Conservation (phyloP, 2,113 vertebrate species). For the Oreochromis spilurus region DNA sequence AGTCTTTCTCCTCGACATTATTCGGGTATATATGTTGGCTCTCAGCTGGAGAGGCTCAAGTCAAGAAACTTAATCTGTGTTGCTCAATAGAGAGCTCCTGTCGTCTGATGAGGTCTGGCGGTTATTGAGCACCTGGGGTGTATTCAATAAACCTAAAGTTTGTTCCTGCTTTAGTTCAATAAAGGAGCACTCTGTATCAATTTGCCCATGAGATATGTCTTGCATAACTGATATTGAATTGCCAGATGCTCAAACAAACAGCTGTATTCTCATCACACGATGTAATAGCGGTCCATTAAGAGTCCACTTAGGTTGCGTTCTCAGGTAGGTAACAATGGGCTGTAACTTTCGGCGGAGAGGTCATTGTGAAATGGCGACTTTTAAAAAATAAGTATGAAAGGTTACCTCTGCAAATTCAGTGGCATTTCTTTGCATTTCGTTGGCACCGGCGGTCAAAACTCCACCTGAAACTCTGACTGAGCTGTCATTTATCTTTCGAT, state of each 20-base stretch:
- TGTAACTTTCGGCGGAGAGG: neutral
- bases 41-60: conserved; percentile 53
- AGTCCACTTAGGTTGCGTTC: neutral
- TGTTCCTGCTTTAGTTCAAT: conserved; percentile 58
- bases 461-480: conserved; percentile 20
- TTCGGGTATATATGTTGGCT: conserved; percentile 51
- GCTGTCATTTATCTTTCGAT: conserved; percentile 43
- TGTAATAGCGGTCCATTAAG: neutral
- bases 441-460: neutral
- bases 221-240: conserved; percentile 27
- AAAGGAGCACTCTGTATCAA: conserved; percentile 53
- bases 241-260: conserved; percentile 14
- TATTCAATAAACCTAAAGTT: conserved; percentile 67
- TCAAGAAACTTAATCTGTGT: conserved; percentile 46
- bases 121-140: conserved; percentile 65
- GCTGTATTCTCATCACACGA: neutral
- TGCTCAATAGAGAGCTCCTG: conserved; percentile 50
- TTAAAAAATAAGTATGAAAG: neutral
- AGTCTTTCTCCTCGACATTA: conserved; percentile 23
- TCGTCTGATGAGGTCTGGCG: conserved; percentile 56
- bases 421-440: conserved; percentile 12
- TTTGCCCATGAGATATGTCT: conserved; percentile 48
- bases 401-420: neutral
- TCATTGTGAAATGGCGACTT: neutral
- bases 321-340: neutral